phyloP scores from a whole-genome alignment of 1,140 invertebrate species.

The Diorhabda sublineata region DNA sequence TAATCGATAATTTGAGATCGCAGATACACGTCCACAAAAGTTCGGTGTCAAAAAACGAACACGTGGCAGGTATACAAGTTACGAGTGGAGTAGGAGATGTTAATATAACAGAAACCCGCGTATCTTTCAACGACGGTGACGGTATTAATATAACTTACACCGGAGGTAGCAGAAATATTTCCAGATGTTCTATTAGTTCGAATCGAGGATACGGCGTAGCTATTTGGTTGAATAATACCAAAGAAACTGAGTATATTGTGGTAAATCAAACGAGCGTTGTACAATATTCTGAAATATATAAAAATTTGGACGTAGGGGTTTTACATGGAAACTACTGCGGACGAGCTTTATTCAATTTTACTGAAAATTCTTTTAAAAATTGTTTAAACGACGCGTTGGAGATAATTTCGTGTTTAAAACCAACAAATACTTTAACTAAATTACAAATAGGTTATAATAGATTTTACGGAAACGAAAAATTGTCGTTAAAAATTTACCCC shows the following conservation, averaged over 20 bases:
- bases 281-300: constrained; percentile 80
- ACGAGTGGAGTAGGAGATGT: constrained; percentile 83
- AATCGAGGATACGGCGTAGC: constrained; percentile 83
- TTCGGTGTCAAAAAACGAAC: constrained; percentile 80
- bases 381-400: constrained; percentile 72
- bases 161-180: constrained; percentile 86
- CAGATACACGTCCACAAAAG: constrained; percentile 75
- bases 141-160: constrained; percentile 87
- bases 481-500: constrained; percentile 76
- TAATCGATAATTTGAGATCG: constrained; percentile 77
- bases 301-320: constrained; percentile 81
- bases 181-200: constrained; percentile 70
- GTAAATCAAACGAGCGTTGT: constrained; percentile 81
- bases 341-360: constrained; percentile 76
- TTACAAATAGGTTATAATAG: constrained; percentile 83
- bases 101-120: constrained; percentile 84
- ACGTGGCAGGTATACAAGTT: constrained; percentile 84
- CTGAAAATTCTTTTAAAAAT: constrained; percentile 77
- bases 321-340: constrained; percentile 74
- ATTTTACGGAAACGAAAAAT: constrained; percentile 71
- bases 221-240: constrained; percentile 84
- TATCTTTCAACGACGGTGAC: constrained; percentile 89
- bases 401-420: constrained; percentile 75
- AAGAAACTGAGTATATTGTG: constrained; percentile 71
- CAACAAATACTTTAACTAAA: constrained; percentile 53